These are phyloP conservation scores for Ariolimax columbianus DNA, from an alignment of 2,888 invertebrate genomes.

Conservation along the genomic window DNA sequence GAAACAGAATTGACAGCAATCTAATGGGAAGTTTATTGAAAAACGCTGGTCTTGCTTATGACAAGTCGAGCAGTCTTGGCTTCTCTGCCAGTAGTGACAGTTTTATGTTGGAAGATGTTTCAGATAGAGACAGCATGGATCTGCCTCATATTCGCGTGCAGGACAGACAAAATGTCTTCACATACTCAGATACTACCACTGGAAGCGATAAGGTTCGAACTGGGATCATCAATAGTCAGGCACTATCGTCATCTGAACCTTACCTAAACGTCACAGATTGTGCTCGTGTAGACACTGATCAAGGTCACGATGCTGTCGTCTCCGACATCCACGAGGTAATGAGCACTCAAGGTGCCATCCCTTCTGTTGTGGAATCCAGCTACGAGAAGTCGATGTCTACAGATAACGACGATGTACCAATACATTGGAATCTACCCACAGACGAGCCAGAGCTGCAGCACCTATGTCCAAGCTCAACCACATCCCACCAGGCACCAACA, in stretches of 20 bases:
- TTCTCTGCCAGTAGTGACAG: neutral
- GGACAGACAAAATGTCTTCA: neutral
- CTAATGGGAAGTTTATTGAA: conserved; percentile 18
- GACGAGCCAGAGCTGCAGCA: neutral
- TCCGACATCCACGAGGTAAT: neutral
- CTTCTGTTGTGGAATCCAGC: neutral
- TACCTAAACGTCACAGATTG: neutral
- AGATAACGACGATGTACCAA: neutral
- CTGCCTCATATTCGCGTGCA: neutral
- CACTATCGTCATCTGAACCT: no score
- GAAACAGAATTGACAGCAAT: neutral
- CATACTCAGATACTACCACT: neutral
- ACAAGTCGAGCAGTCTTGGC: neutral
- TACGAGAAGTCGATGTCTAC: neutral
- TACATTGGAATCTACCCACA: neutral
- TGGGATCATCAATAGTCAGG: no score
- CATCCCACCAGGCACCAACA: neutral
- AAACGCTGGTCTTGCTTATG: neutral
- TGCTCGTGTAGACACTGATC: no score
- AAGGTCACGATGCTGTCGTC: neutral
- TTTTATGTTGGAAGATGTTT: neutral
- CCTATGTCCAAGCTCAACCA: neutral
- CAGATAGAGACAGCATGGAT: neutral
- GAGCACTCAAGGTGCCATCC: neutral
- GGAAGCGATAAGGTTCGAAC: neutral